Percentiles rank a stretch among this genome's conserved stretches.
Conservation (phyloP, 2,113 vertebrate genomes). For the Fukomys damarensis region DNA sequence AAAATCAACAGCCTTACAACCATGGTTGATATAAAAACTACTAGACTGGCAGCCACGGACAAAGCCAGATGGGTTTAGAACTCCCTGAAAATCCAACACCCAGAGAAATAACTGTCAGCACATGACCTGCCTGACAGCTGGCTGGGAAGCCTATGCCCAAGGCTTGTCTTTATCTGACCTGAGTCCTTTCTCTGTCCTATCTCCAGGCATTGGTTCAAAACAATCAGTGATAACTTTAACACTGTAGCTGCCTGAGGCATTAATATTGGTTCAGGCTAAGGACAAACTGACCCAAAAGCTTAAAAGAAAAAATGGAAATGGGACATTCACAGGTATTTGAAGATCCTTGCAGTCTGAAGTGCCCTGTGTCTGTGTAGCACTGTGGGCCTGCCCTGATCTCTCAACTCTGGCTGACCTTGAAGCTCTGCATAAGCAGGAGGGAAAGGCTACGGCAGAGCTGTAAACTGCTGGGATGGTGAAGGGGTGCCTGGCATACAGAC, state of each 20-base stretch:
- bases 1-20: not conserved
- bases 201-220: not conserved
- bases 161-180: not conserved
- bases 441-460: not conserved
- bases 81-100: not conserved
- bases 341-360: not conserved
- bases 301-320: not conserved
- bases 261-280: not conserved
- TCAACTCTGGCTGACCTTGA: not conserved
- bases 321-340: not conserved
- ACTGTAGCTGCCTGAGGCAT: not conserved
- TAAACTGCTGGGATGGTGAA: not conserved
- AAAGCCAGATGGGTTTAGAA: not conserved
- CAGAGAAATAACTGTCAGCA: not conserved
- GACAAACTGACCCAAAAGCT: not conserved
- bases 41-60: not conserved
- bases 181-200: not conserved
- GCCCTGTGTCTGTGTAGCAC: not conserved
- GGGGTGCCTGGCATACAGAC: not conserved
- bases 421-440: not conserved
- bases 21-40: not conserved
- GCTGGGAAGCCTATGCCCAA: not conserved
- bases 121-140: not conserved
- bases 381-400: not conserved
- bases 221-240: not conserved